Percentiles rank a stretch among this genome's conserved stretches.
Conservation (phyloP, 2,113 vertebrate genomes). For the Zapornia atra region DNA sequence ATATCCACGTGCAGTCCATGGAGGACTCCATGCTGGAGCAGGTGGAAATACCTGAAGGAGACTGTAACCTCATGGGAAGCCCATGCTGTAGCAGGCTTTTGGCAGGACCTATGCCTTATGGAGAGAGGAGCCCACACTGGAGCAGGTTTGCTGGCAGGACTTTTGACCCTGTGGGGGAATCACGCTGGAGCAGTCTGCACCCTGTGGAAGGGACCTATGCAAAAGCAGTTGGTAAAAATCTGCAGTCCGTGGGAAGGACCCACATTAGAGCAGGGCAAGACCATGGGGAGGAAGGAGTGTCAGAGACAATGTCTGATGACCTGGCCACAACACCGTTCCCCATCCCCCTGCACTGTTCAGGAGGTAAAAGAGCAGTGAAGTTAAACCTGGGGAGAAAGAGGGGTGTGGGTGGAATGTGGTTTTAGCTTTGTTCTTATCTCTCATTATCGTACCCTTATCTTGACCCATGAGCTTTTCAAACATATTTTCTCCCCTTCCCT, state of each 20-base stretch:
- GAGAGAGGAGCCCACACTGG: rapidly evolving
- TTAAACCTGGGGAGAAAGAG: not conserved
- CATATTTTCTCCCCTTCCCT: not conserved
- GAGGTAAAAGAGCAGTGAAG: not conserved
- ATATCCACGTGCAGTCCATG: not conserved
- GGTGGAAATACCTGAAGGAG: not conserved
- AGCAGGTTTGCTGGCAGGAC: not conserved
- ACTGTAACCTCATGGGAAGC: not conserved
- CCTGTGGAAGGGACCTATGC: rapidly evolving
- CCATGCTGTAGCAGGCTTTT: not conserved
- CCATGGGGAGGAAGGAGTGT: not conserved
- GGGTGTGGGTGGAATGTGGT: rapidly evolving
- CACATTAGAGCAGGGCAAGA: rapidly evolving
- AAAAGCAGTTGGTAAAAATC: not conserved
- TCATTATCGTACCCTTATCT: not conserved
- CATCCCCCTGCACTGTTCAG: rapidly evolving
- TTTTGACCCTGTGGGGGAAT: no score
- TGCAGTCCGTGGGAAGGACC: rapidly evolving
- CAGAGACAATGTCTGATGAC: not conserved
- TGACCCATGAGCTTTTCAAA: not conserved
- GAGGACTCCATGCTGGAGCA: not conserved
- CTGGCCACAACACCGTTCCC: not conserved
- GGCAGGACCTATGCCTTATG: not conserved
- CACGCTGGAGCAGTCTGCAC: not conserved
- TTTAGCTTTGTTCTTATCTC: not conserved